A percentile compares a stretch with the other conserved stretches of the same genome.
phyloP scores from a whole-genome alignment of 2,113 vertebrate species.

The Halichoeres trimaculatus region DNA sequence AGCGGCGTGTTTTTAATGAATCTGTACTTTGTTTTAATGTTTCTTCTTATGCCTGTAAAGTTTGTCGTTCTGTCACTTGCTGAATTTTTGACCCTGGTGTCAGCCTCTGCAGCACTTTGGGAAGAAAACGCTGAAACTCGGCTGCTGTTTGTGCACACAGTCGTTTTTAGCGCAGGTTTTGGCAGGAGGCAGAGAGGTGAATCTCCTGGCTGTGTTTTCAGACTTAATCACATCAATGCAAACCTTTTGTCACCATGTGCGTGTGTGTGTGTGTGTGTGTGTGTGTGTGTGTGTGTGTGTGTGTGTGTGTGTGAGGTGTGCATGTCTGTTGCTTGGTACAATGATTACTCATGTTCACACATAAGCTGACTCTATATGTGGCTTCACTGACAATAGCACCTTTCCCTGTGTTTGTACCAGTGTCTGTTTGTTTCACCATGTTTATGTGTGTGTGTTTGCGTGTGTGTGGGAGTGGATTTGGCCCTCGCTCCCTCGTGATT shows the following conservation, averaged over 20 bases:
- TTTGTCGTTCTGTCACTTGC: neutral
- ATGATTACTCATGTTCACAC: conserved; percentile 67
- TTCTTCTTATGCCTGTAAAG: neutral
- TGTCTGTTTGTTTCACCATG: conserved; percentile 42
- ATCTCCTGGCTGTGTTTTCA: conserved; percentile 55
- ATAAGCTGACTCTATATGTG: conserved; percentile 67
- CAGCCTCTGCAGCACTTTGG: conserved; percentile 5
- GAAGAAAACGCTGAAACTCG: conserved; percentile 27
- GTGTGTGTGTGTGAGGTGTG: conserved; percentile 32
- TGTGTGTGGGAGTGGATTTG: conserved; percentile 85
- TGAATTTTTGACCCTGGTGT: neutral
- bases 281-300: too few relatives aligned
- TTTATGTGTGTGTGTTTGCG: conserved; percentile 32
- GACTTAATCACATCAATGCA: conserved; percentile 82
- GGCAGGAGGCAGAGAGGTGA: conserved; percentile 47
- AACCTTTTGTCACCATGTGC: conserved; percentile 35
- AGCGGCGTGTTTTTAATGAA: neutral
- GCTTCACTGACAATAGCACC: conserved; percentile 58
- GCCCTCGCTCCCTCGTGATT: conserved; percentile 89
- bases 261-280: conserved; percentile 16
- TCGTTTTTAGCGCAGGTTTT: conserved; percentile 70
- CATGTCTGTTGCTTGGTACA: conserved; percentile 35
- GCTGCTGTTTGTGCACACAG: conserved; percentile 23
- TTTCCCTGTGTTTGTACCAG: conserved; percentile 38
- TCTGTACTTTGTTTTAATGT: neutral